Evolutionary conservation across 2,888 invertebrate species (phyloP), one percentile per base, ranked within the genome.

Genomic region (Leptinotarsa tumamoca): DNA sequence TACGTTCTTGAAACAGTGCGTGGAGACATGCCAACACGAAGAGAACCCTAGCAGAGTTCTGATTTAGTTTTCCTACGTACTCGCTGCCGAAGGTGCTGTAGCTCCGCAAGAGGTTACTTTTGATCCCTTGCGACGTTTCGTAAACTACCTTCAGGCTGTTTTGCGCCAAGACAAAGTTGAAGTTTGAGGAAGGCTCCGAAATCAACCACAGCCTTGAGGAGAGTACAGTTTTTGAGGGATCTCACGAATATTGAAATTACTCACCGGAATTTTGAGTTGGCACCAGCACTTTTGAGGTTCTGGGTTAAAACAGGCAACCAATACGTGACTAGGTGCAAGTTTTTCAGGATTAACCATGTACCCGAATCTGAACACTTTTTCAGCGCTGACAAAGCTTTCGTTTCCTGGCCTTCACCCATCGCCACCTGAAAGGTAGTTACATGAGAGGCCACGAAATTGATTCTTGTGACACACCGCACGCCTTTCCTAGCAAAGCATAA

Each of bases 1-100:
- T 91, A 58, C 99, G 91, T 88, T 99, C 99, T 87, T 95, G 95
- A 71, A 97, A 90, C 17, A 98, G 90, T 1, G 98, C 97, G 87
- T 98, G 98, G 73, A 96, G 90, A 91, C 95, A 95, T 78, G 97
- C 94, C 18, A 98, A 89, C 7, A 95, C 93, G 83, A 98, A 93
- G 74, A 95, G 90, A 70, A 93, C 91, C 79, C 87, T 84, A 0
- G 87, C 83, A 52, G 86, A 83, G 67, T 84, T 86, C 14, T 85
- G 80, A 68, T 82, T 85, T 18, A 88, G 79, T 78, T 86, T 84
- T 74, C 86, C 85, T 17, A 86, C 75, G 76, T 86, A 88, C 78
- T 84, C 84, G 23, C 89, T 88, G 17, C 90, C 90, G 93, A 95
- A 96, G 70, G 93, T 91, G 52, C 93, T 92, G 79, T 95, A 92